Evolutionary conservation across 2,888 invertebrate genomes (phyloP), one percentile per base, ranked within the genome.

Genomic region (Ceraclea dissimilis): DNA sequence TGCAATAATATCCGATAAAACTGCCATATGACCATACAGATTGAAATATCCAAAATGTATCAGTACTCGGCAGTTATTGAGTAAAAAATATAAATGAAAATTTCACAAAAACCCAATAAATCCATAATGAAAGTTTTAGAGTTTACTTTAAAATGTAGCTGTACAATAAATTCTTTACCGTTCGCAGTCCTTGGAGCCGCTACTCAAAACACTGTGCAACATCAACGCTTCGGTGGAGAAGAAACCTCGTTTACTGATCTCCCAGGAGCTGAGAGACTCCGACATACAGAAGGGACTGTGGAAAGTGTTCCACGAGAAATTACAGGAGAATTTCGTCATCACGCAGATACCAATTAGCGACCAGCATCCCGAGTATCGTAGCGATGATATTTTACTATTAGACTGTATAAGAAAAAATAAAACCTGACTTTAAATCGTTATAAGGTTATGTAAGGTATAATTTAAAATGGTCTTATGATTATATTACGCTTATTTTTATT

Each of bases 191-290:
- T 67, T 82, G 50, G 69, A 79, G 58, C 80, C 82, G 5, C 71
- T 88, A 47, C 69, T 86, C 52, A 69, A 79, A 63, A 85, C 86
- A 10, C 67, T 87, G 49, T 68, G 71, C 63, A 66, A 70, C 57
- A 66, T 75, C 54, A 73, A 67, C 57, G 69, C 69, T 47, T 66
- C 81, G 17, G 69, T 76, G 53, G 68, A 68, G 26, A 69, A 71
- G 50, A 73, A 78, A 51, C 81, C 83, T 11, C 74, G 74, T 63
- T 76, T 85, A 51, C 75, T 84, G 61, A 71, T 88, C 60, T 80
- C 82, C 58, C 86, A 86, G 73, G 88, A 88, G 71, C 69, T 85
- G 62, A 73, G 88, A 65, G 82, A 84, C 62, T 77, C 83, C 11
- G 83, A 83, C 39, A 73, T 78, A 56, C 72, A 74, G 60, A 73